Conservation (phyloP, 2,797 vertebrate genomes). For the Limnodromus scolopaceus region DNA sequence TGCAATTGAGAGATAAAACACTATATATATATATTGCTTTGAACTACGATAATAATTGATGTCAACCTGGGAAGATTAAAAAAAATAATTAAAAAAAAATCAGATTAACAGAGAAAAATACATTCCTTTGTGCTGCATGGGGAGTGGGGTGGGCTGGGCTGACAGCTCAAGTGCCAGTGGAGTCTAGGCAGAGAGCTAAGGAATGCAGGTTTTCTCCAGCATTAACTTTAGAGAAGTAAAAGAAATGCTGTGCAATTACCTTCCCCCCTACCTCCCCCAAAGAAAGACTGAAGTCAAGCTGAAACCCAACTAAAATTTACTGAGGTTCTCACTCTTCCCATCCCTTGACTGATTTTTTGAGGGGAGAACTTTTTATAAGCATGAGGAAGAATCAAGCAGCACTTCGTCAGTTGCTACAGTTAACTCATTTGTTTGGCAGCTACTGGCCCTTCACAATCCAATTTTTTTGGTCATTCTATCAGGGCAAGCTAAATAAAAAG, state of each 20-base stretch:
- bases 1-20: neutral
- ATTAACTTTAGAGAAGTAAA: neutral
- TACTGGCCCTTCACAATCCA: neutral
- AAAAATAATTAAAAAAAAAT: neutral
- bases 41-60: neutral
- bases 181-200: neutral
- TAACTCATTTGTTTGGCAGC: neutral
- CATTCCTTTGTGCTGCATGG: neutral
- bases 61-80: neutral
- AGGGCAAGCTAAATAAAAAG: neutral
- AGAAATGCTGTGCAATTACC: neutral
- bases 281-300: neutral
- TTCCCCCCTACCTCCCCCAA: neutral
- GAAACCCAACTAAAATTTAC: neutral
- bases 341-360: neutral
- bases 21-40: neutral
- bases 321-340: neutral
- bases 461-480: neutral
- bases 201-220: neutral
- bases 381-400: neutral
- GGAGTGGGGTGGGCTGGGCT: neutral
- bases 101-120: neutral
- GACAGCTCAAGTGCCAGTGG: neutral
- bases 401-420: neutral
- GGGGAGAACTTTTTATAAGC: fast-evolving